Evolutionary conservation across 2,113 vertebrate species (phyloP).

Genomic region (Romanogobio albipinnatus): DNA sequence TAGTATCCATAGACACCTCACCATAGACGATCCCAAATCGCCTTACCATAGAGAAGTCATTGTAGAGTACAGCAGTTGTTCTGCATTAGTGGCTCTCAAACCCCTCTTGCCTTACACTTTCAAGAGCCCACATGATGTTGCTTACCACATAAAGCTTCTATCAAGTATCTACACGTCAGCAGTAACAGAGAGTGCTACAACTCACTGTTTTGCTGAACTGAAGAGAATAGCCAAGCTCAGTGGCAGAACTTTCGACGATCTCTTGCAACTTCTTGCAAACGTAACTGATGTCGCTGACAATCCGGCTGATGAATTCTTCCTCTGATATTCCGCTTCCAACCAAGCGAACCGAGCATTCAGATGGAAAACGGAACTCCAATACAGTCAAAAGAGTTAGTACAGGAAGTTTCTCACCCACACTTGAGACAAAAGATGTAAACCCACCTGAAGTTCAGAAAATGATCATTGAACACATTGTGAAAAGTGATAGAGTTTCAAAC

Average conservation of each 20-base stretch:
- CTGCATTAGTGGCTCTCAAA: too few relatives aligned
- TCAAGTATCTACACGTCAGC: too few relatives aligned
- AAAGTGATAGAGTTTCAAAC: too few relatives aligned
- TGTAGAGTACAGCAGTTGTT: too few relatives aligned
- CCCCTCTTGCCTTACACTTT: too few relatives aligned
- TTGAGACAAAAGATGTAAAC: background rate
- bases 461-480: too few relatives aligned
- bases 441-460: too few relatives aligned
- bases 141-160: too few relatives aligned
- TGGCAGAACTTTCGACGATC: slow-evolving; percentile 8
- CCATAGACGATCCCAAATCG: slow-evolving; percentile 25
- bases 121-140: too few relatives aligned
- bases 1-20: slow-evolving; percentile 29
- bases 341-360: background rate
- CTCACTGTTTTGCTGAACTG: too few relatives aligned
- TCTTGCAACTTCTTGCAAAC: slow-evolving; percentile 14
- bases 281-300: background rate
- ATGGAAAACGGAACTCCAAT: background rate
- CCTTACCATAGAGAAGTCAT: background rate
- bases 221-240: background rate
- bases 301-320: background rate
- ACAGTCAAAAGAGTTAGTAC: background rate
- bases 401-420: slow-evolving; percentile 4
- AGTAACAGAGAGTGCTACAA: too few relatives aligned
- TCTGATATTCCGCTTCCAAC: background rate